Percentiles rank a stretch among this genome's conserved stretches.
phyloP scores from a whole-genome alignment of 2,888 invertebrate species.

The Zeuzera pyrina region DNA sequence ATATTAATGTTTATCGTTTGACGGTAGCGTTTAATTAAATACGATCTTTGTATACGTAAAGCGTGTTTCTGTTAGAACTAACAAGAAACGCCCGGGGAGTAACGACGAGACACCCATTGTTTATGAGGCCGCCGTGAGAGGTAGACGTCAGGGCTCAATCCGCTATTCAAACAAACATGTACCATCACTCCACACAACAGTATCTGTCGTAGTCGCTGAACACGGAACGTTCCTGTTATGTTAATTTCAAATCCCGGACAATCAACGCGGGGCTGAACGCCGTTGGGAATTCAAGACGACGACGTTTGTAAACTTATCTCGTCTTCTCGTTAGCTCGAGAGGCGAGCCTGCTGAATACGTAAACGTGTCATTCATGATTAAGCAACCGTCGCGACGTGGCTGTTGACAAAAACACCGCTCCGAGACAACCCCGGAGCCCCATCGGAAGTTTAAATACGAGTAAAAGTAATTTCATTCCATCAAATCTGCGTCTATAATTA shows the following conservation, averaged over 20 bases:
- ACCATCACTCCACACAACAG: conserved; percentile 21
- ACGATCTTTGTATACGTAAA: conserved; percentile 17
- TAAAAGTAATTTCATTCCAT: conserved; percentile 14
- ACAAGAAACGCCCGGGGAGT: conserved; percentile 18
- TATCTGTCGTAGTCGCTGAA: conserved; percentile 18
- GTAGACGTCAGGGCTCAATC: conserved; percentile 44
- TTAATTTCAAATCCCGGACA: conserved; percentile 64
- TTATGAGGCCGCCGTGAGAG: conserved; percentile 33
- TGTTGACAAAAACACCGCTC: conserved; percentile 50
- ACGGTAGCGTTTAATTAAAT: too few species aligned
- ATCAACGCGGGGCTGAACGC: conserved; percentile 55
- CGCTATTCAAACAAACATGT: conserved; percentile 47
- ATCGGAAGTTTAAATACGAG: conserved; percentile 26
- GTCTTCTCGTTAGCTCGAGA: conserved; percentile 62
- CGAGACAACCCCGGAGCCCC: conserved; percentile 29
- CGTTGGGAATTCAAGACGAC: conserved; percentile 59
- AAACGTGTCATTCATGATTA: conserved; percentile 66
- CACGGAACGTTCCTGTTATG: conserved; percentile 47
- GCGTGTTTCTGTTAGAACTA: conserved; percentile 19
- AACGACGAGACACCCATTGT: conserved; percentile 34
- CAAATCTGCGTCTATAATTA: conserved; percentile 13
- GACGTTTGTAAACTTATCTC: conserved; percentile 68
- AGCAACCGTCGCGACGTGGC: conserved; percentile 53
- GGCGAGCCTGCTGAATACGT: conserved; percentile 61
- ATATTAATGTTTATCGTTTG: conserved; percentile 20